Evolutionary conservation across 2,888 invertebrate species (phyloP).

Genomic region (Ommatoiulus sabulosus): DNA sequence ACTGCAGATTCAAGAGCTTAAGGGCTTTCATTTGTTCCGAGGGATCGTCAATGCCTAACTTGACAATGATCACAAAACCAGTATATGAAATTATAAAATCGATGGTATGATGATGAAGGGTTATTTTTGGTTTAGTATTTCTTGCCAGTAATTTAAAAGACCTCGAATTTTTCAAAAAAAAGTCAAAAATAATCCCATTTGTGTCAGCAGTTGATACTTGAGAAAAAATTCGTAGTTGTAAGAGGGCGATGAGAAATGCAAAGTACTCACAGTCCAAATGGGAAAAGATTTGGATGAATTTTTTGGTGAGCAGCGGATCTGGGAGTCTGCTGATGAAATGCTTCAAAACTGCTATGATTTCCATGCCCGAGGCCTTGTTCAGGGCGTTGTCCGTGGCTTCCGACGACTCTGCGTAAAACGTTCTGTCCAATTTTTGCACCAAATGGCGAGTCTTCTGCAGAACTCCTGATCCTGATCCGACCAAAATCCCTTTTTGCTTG

Average conservation of each 20-base stretch:
- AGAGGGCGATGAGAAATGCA: no score
- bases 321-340: conserved; percentile 15
- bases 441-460: neutral
- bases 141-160: no score
- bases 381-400: neutral
- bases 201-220: no score
- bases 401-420: neutral
- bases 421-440: neutral
- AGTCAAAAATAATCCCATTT: no score
- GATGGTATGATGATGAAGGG: no score
- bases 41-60: neutral
- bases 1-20: neutral
- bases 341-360: neutral
- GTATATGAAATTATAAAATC: no score
- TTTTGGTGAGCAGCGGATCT: conserved; percentile 6
- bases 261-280: neutral
- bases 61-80: no score
- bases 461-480: neutral
- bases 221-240: no score
- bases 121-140: no score
- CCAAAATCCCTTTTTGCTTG: neutral
- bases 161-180: no score
- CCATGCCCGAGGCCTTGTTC: neutral
- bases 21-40: neutral
- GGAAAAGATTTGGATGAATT: neutral